Percentiles rank a stretch among this genome's conserved stretches.
Conservation (phyloP, 2,888 invertebrate genomes). For the Pseudanteris insignis region DNA sequence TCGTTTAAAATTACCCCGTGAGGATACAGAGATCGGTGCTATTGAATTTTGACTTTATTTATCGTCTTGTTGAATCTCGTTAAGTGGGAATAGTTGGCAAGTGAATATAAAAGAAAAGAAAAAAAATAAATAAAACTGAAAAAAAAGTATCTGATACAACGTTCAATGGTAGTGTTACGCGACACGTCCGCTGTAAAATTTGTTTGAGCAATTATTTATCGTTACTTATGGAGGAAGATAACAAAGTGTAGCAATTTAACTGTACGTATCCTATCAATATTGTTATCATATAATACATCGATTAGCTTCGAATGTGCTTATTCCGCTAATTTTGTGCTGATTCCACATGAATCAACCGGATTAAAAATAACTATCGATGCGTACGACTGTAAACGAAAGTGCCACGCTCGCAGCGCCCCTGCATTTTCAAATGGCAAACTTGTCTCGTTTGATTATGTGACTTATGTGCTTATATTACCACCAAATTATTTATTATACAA, state of each 20-base stretch:
- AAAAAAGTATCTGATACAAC: no score
- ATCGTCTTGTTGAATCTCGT: conserved; percentile 21
- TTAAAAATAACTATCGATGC: no score
- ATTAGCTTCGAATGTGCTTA: conserved; percentile 36
- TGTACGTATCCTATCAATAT: conserved; percentile 41
- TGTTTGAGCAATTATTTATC: conserved; percentile 44
- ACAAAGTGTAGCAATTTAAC: conserved; percentile 34
- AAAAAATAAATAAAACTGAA: no score
- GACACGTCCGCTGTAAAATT: conserved; percentile 44
- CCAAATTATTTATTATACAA: no score
- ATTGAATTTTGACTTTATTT: no score
- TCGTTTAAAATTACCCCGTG: no score
- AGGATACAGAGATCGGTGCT: no score
- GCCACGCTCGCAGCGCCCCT: no score
- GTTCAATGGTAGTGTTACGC: conserved; percentile 42
- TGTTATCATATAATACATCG: conserved; percentile 42
- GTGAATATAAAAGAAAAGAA: conserved; percentile 21
- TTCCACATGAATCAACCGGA: conserved; percentile 23
- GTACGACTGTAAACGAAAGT: no score
- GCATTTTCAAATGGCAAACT: no score
- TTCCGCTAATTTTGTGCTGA: conserved; percentile 18
- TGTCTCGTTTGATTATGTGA: no score
- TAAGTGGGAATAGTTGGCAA: conserved; percentile 19
- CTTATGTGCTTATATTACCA: no score
- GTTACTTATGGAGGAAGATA: conserved; percentile 40